Evolutionary conservation across 2,113 vertebrate species (phyloP), one percentile per base, ranked within the genome.

Genomic region (Muscicapa adusta): DNA sequence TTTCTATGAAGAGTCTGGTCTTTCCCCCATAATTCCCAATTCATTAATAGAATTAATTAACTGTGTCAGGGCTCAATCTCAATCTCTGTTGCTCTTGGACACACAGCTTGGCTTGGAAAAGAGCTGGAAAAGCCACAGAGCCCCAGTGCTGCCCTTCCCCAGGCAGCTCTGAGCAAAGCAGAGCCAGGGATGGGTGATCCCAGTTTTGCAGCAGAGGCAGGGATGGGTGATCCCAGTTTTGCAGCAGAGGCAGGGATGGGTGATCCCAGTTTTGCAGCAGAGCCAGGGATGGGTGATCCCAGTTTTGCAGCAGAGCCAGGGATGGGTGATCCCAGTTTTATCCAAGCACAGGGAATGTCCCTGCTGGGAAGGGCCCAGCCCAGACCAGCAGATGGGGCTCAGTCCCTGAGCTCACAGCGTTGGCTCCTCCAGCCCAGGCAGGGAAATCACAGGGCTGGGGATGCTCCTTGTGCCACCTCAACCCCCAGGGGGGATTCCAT

Each of bases 301-400:
- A 6, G 3, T 23, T 28, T 34, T 25, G 22, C 58, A 73, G 34
- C n/a, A 53, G 62, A 33, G 9, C 5, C 17, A 15, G 4, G 54
- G 60, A 6, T 12, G 3, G 43, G 11, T 60, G 23, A 11, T 43
- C 70, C 56, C 62, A 6, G 3, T 23, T 28, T 34, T 25, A 19
- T 54, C n/a, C n/a, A n/a, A 14, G 19, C 18, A 14, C 4, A 47
- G 45, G 17, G 54, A 53, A 17, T 43, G 36, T 63, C 40, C 29
- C 18, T 9, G 20, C 34, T 22, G 14, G 24, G 13, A 23, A 31
- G 31, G n/a, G 6, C 1, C 10, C 72, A 63, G 18, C 16, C 47
- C 13, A 17, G 18, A 19, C 96, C 95, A 91, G 96, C 78, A 96
- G 96, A 91, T 95, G 96, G 96, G 72, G 66, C 79, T 58, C 75